Percentiles rank a stretch among this genome's conserved stretches.
These are phyloP conservation scores for Aegithalos caudatus DNA, from an alignment of 2,113 vertebrate species.

Conservation along the genomic window DNA sequence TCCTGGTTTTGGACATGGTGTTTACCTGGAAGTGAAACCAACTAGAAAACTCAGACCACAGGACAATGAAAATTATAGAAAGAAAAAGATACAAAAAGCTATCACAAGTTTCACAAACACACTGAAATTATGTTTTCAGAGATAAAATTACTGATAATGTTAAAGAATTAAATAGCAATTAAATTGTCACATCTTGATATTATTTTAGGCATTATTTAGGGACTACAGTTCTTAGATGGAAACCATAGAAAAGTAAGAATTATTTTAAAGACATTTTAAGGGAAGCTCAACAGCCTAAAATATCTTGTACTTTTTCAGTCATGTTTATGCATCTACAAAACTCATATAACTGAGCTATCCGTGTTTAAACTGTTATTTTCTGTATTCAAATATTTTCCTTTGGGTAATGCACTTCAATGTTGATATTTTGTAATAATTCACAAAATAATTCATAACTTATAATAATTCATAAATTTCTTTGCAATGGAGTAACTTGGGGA, in stretches of 20 bases:
- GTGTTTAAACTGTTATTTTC: background rate
- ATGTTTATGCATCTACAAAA: background rate
- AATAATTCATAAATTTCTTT: background rate
- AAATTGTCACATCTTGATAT: background rate
- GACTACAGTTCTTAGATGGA: background rate
- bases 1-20: background rate
- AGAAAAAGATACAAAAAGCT: background rate
- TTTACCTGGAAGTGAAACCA: background rate
- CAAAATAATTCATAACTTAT: background rate
- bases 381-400: background rate
- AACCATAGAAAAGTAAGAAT: background rate
- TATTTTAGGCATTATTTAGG: background rate
- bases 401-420: background rate
- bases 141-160: background rate
- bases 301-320: background rate
- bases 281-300: background rate
- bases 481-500: background rate
- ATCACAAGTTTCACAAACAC: background rate
- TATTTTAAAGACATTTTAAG: background rate
- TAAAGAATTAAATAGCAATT: background rate
- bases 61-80: background rate
- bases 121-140: background rate
- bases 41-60: background rate
- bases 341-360: background rate
- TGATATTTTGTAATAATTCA: background rate